Evolutionary conservation across 2,888 invertebrate genomes (phyloP).

Genomic region (Mesoligia furuncula): DNA sequence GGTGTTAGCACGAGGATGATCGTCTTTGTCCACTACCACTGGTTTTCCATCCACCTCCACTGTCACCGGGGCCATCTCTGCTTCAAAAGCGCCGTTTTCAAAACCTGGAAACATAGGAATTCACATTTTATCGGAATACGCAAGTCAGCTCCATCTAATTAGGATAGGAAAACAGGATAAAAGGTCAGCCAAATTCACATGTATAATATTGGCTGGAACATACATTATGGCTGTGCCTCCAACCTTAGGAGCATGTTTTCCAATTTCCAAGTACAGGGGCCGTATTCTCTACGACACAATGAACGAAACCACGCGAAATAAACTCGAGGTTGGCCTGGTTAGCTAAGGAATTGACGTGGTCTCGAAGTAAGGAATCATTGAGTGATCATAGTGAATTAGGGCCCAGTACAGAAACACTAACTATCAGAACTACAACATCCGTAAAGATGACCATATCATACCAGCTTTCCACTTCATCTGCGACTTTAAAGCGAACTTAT

Average conservation of each 20-base stretch:
- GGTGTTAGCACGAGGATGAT: constrained; percentile 97
- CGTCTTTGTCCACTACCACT: constrained; percentile 94
- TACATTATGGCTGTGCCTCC: too few species aligned
- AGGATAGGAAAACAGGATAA: background rate
- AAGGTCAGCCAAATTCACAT: too few species aligned
- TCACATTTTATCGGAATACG: background rate
- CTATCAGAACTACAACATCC: too few species aligned
- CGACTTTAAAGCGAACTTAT: constrained; percentile 95
- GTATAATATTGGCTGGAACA: too few species aligned
- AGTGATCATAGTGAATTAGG: too few species aligned
- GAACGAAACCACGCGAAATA: background rate
- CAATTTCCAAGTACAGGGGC: background rate
- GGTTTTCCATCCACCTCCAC: constrained; percentile 95
- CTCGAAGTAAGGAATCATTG: too few species aligned
- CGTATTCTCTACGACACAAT: background rate
- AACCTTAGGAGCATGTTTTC: background rate
- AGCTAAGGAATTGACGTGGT: too few species aligned
- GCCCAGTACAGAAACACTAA: too few species aligned
- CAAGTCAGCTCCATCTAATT: background rate
- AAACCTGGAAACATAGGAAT: constrained; percentile 23
- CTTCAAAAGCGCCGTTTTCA: constrained; percentile 29
- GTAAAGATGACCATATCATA: constrained; percentile 74
- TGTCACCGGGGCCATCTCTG: constrained; percentile 96
- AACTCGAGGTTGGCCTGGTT: too few species aligned
- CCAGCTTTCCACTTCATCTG: constrained; percentile 96